Evolutionary conservation across 2,888 invertebrate species (phyloP).

Genomic region (Sipunculus nudus): DNA sequence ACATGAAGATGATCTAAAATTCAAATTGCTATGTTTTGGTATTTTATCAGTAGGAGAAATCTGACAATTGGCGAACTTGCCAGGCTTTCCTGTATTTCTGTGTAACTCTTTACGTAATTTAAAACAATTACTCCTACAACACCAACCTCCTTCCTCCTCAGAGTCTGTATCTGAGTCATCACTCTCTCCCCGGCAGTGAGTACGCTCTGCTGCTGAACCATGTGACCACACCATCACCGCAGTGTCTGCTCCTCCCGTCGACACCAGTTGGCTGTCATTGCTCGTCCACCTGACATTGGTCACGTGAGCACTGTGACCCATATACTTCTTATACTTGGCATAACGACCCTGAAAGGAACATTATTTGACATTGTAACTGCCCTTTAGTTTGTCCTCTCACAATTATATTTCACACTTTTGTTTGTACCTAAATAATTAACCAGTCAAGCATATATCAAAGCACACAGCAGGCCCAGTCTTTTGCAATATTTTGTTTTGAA

Average conservation of each 20-base stretch:
- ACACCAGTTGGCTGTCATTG: constrained; percentile 61
- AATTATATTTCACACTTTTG: no score
- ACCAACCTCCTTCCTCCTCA: constrained; percentile 62
- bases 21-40: no score
- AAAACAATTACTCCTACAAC: not conserved
- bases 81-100: no score
- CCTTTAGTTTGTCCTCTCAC: no score
- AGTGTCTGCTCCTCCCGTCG: constrained; percentile 67
- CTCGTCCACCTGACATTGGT: constrained; percentile 66
- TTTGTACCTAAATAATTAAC: no score
- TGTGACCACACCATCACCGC: constrained; percentile 66
- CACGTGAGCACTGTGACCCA: constrained; percentile 68
- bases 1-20: no score
- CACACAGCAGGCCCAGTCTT: no score
- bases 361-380: not conserved
- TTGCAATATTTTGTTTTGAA: no score
- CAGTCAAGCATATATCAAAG: no score
- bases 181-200: constrained; percentile 53
- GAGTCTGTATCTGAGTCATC: constrained; percentile 66
- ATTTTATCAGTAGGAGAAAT: no score
- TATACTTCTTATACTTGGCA: constrained; percentile 66
- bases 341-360: constrained; percentile 56
- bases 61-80: no score
- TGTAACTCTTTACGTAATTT: not conserved
- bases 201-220: constrained; percentile 34